Percentiles rank a stretch among this genome's conserved stretches.
These are phyloP conservation scores for Drosophila dunni DNA, from an alignment of 1,140 invertebrate genomes.

Conservation along the genomic window DNA sequence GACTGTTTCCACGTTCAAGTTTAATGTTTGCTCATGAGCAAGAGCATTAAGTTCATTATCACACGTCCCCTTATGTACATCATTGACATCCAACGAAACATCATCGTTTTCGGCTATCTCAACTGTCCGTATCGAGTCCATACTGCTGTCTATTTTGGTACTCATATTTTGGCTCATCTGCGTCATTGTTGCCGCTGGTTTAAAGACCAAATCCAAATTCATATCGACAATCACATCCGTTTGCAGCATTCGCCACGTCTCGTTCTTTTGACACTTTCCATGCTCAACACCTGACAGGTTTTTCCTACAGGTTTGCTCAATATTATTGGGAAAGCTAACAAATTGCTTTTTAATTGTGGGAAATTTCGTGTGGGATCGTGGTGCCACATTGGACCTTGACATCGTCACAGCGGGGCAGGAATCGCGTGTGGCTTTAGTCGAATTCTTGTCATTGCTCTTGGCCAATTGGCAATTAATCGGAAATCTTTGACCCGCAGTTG, in stretches of 20 bases:
- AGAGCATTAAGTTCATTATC: slow-evolving; percentile 74
- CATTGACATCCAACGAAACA: slow-evolving; percentile 36
- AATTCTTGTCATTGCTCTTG: slow-evolving; percentile 40
- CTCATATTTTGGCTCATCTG: slow-evolving; percentile 51
- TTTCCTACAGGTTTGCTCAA: slow-evolving; percentile 31
- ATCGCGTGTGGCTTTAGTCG: slow-evolving; percentile 26
- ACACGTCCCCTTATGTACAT: slow-evolving; percentile 57
- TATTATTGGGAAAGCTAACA: slow-evolving; percentile 67
- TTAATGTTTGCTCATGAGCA: slow-evolving; percentile 61
- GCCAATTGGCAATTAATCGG: slow-evolving; percentile 29
- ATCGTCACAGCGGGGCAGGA: slow-evolving; percentile 3
- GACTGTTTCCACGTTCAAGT: slow-evolving; percentile 64
- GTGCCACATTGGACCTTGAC: slow-evolving; percentile 16
- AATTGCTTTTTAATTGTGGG: slow-evolving; percentile 79
- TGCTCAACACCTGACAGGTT: slow-evolving; percentile 24
- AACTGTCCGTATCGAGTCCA: slow-evolving; percentile 27
- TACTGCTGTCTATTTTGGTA: slow-evolving; percentile 57
- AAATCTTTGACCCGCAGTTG: slow-evolving; percentile 19
- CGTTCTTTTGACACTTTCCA: slow-evolving; percentile 14
- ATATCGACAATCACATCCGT: not conserved
- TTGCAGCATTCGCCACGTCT: not conserved
- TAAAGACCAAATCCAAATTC: slow-evolving; percentile 36
- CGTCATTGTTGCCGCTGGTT: slow-evolving; percentile 64
- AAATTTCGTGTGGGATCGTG: slow-evolving; percentile 48
- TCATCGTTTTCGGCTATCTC: slow-evolving; percentile 11